Evolutionary conservation across 2,888 invertebrate genomes (phyloP).

Genomic region (Keiferia lycopersicella): DNA sequence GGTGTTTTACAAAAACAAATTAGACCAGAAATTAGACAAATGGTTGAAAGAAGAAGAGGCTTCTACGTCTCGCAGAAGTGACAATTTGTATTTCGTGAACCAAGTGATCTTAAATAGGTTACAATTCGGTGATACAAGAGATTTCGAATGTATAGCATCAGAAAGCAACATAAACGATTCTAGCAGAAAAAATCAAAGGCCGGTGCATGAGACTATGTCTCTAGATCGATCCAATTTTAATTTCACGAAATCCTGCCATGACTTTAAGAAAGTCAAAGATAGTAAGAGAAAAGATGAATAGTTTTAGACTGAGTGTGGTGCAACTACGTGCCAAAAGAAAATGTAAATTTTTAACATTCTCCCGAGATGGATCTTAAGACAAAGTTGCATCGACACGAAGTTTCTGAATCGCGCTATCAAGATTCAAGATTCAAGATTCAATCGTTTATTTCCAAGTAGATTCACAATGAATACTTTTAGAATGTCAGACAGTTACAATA

Average conservation of each 20-base stretch:
- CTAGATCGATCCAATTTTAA: conserved; percentile 9
- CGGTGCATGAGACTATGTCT: not conserved
- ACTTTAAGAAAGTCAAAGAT: not conserved
- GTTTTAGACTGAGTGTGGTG: not conserved
- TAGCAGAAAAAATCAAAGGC: conserved; percentile 8
- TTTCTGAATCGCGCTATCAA: no score
- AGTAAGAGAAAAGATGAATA: not conserved
- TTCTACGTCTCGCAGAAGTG: not conserved
- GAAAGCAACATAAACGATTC: not conserved
- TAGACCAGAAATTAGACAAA: conserved; percentile 8
- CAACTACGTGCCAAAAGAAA: not conserved
- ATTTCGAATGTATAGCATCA: conserved; percentile 9
- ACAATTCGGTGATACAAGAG: not conserved
- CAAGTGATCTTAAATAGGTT: not conserved
- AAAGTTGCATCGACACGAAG: no score
- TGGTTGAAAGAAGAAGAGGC: conserved; percentile 16
- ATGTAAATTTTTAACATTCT: not conserved
- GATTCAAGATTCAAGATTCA: no score
- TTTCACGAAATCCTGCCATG: not conserved
- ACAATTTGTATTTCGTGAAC: not conserved
- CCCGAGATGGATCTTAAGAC: no score
- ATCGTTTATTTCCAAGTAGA: no score
- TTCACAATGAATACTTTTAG: no score
- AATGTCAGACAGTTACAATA: no score
- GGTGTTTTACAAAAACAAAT: not conserved